A percentile compares a stretch with the other conserved stretches of the same genome.
Evolutionary conservation across 2,888 invertebrate species (phyloP).

Genomic region (Ceramica pisi): DNA sequence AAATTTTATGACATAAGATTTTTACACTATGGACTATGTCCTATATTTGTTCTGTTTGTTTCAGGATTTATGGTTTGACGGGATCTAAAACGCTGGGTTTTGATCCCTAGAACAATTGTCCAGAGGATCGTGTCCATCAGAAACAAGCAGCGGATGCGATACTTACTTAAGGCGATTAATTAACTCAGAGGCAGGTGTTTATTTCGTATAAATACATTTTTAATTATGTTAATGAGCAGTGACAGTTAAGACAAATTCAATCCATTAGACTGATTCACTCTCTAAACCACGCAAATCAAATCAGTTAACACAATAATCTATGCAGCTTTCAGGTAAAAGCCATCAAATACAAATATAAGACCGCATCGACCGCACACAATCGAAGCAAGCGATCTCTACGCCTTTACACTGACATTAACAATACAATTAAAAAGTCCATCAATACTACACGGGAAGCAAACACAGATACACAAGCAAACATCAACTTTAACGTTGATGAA

Average conservation of each 20-base stretch:
- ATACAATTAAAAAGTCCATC: conserved; percentile 89
- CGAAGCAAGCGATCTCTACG: conserved; percentile 89
- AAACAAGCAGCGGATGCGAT: not conserved
- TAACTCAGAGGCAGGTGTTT: too few relatives aligned
- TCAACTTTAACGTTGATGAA: conserved; percentile 65
- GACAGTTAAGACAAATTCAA: conserved; percentile 2
- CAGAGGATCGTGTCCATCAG: not conserved
- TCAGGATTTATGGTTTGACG: not conserved
- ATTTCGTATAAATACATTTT: not conserved
- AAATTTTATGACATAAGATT: conserved; percentile 16
- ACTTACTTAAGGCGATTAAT: too few relatives aligned
- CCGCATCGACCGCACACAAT: conserved; percentile 85
- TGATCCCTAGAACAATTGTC: not conserved
- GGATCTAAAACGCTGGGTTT: too few relatives aligned
- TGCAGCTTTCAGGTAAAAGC: conserved; percentile 64
- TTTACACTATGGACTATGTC: too few relatives aligned
- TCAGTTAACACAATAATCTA: conserved; percentile 62
- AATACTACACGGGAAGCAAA: conserved; percentile 68
- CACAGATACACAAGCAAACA: conserved; percentile 44
- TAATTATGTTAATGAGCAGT: not conserved
- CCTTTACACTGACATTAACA: conserved; percentile 89
- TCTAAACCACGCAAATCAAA: conserved; percentile 38
- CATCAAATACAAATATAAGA: conserved; percentile 75
- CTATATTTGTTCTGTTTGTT: not conserved
- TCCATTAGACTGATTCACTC: conserved; percentile 1